phyloP scores from a whole-genome alignment of 2,888 invertebrate species.

The Spialia ferax region DNA sequence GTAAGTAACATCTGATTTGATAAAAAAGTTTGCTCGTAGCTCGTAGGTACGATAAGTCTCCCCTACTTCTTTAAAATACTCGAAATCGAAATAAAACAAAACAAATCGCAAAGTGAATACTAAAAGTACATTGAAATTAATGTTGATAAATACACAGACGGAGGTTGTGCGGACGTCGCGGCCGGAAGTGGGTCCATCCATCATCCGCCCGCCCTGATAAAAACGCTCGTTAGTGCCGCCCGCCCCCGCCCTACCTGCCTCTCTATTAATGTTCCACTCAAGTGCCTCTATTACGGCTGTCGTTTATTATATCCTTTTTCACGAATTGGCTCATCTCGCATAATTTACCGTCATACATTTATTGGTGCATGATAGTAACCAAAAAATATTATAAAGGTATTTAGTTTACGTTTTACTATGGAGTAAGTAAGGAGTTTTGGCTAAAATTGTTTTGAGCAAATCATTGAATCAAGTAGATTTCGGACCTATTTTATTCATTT shows the following conservation, averaged over 20 bases:
- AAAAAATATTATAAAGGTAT: not conserved
- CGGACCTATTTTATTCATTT: too few species aligned
- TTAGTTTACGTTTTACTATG: not conserved
- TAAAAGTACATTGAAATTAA: constrained; percentile 68
- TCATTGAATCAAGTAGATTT: too few species aligned
- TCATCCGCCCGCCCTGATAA: constrained; percentile 85
- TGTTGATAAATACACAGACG: constrained; percentile 83
- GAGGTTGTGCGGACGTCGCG: constrained; percentile 74
- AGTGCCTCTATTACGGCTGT: constrained; percentile 84
- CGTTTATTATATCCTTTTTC: constrained; percentile 86
- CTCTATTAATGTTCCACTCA: constrained; percentile 85
- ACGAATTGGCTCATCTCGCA: constrained; percentile 79
- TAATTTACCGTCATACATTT: constrained; percentile 13
- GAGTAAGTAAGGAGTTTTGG: too few species aligned
- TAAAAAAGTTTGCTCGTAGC: too few species aligned
- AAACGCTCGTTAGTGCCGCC: constrained; percentile 82
- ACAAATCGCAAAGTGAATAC: constrained; percentile 35
- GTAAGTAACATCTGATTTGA: too few species aligned
- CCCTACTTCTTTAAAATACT: constrained; percentile 9
- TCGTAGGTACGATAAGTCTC: not conserved
- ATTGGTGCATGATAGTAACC: not conserved
- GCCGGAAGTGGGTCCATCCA: constrained; percentile 81
- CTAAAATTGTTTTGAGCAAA: too few species aligned
- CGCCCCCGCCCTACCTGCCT: constrained; percentile 70
- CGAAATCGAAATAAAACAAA: constrained; percentile 22